Evolutionary conservation across 2,113 vertebrate genomes (phyloP).

Genomic region (Gambusia holbrooki): DNA sequence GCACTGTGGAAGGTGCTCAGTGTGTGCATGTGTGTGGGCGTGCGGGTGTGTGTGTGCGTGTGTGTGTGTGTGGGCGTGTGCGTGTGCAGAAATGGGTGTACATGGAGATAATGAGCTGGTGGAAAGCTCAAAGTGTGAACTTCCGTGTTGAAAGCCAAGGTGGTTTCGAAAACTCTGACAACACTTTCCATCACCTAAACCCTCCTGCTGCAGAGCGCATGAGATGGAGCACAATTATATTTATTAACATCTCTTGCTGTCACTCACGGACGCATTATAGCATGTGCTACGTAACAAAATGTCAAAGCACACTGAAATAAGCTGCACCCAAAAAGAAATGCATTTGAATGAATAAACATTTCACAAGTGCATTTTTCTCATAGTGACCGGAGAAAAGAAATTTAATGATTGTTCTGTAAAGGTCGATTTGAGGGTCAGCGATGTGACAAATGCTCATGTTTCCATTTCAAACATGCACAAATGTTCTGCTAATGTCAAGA

Average conservation of each 20-base stretch:
- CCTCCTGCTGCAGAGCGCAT: slow-evolving; percentile 41
- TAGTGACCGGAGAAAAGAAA: neutral
- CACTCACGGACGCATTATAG: slow-evolving; percentile 51
- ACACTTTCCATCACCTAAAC: slow-evolving; percentile 60
- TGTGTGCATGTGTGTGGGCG: slow-evolving; percentile 3
- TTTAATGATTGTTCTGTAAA: neutral
- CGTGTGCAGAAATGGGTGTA: slow-evolving; percentile 15
- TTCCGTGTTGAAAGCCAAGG: slow-evolving; percentile 49
- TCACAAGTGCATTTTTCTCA: neutral
- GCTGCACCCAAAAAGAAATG: slow-evolving; percentile 1
- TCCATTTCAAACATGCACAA: too few species aligned
- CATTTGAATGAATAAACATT: slow-evolving; percentile 2
- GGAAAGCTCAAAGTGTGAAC: slow-evolving; percentile 26
- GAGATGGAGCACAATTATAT: slow-evolving; percentile 57
- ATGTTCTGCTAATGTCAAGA: too few species aligned
- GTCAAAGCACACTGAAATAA: slow-evolving; percentile 7
- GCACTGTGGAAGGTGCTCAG: slow-evolving; percentile 12
- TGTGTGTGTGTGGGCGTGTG: neutral
- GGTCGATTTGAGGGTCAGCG: neutral
- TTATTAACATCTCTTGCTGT: slow-evolving; percentile 54
- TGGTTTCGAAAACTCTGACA: slow-evolving; percentile 61
- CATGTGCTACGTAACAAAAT: slow-evolving; percentile 24
- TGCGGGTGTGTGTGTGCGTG: too few species aligned
- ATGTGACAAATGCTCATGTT: neutral
- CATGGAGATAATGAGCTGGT: slow-evolving; percentile 59